Conservation (phyloP, 1,140 invertebrate genomes). For the Euglossa dilemma region DNA sequence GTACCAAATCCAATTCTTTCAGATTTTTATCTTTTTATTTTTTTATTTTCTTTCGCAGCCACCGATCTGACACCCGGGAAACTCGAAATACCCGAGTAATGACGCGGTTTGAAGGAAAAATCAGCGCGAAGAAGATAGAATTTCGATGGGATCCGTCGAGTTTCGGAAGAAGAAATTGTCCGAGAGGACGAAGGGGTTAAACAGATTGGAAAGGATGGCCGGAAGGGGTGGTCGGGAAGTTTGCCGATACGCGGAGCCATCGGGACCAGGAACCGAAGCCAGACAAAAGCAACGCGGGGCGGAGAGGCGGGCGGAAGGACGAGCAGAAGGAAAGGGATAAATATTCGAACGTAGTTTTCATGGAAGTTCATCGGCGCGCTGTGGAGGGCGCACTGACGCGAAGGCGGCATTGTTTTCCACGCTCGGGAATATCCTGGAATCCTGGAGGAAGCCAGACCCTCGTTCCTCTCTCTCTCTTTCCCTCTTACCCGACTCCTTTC, state of each 20-base stretch:
- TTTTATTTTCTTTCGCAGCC: no score
- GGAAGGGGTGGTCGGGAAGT: neutral
- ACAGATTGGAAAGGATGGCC: constrained; percentile 12
- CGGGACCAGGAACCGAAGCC: constrained; percentile 20
- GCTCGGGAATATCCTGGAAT: constrained; percentile 47
- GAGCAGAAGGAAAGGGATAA: constrained; percentile 35
- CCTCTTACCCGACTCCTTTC: constrained; percentile 63
- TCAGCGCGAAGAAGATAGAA: no score
- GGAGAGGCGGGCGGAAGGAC: neutral
- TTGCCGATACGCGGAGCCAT: constrained; percentile 28
- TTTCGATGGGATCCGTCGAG: no score
- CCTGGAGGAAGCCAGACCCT: constrained; percentile 61
- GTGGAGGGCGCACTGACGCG: constrained; percentile 64
- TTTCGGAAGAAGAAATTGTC: no score
- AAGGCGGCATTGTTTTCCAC: constrained; percentile 71
- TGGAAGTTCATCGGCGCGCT: constrained; percentile 54
- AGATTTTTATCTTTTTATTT: no score
- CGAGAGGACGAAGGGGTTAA: neutral
- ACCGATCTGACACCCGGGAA: no score
- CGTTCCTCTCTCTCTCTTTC: constrained; percentile 35
- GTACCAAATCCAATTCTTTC: no score
- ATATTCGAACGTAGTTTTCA: constrained; percentile 47
- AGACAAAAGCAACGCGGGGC: constrained; percentile 7
- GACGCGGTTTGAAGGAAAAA: no score
- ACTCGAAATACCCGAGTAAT: no score